Evolutionary conservation across 1,140 invertebrate genomes (phyloP).

Genomic region (Thrips palmi): DNA sequence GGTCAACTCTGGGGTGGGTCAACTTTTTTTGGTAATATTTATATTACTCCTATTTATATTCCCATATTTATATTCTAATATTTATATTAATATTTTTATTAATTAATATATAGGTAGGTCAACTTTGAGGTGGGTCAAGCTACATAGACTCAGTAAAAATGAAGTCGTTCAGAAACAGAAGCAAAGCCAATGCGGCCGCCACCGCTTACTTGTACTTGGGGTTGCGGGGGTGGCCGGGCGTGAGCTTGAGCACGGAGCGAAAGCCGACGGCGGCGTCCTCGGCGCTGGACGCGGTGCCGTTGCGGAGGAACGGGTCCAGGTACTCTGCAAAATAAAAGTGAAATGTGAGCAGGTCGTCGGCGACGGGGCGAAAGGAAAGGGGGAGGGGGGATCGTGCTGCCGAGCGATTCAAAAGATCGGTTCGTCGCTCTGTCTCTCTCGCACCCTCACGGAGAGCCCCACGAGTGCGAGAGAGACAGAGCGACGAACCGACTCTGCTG

Average conservation of each 20-base stretch:
- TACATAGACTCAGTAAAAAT: too few relatives aligned
- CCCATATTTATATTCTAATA: too few relatives aligned
- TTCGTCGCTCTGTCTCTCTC: not conserved
- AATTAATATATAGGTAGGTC: too few relatives aligned
- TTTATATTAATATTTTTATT: too few relatives aligned
- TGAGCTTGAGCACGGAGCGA: conserved; percentile 48
- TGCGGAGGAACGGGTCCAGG: conserved; percentile 40
- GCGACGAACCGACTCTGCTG: too few relatives aligned
- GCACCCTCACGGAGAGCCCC: not conserved
- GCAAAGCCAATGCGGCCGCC: too few relatives aligned
- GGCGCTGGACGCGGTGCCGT: conserved; percentile 23
- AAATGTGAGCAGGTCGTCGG: not conserved
- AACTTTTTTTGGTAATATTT: too few relatives aligned
- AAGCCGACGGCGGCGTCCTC: conserved; percentile 42
- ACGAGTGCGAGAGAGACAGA: too few relatives aligned
- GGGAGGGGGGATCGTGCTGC: not conserved
- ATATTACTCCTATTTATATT: too few relatives aligned
- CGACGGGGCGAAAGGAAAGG: not conserved
- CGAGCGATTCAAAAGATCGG: not conserved
- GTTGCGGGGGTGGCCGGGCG: conserved; percentile 47
- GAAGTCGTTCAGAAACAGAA: too few relatives aligned
- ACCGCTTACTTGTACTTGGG: conserved; percentile 45
- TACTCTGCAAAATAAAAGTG: conserved; percentile 33
- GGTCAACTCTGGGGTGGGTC: too few relatives aligned
- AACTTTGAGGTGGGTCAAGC: too few relatives aligned